Evolutionary conservation across 2,888 invertebrate species (phyloP).

Genomic region (Dryobotodes eremita): DNA sequence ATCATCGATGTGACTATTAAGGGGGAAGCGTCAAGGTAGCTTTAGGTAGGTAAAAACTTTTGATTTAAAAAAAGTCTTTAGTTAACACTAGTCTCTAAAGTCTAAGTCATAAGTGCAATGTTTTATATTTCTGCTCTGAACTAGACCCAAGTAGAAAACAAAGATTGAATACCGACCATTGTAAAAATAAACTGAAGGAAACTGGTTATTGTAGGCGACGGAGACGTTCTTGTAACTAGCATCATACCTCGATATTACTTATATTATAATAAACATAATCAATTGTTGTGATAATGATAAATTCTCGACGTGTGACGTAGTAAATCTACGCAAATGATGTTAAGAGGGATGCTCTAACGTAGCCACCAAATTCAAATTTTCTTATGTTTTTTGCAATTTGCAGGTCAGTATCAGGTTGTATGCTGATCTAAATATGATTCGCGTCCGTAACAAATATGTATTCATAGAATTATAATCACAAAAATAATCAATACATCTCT

Average conservation of each 20-base stretch:
- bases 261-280: conserved; percentile 13
- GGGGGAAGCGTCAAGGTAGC: too few relatives aligned
- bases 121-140: too few relatives aligned
- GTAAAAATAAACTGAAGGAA: conserved; percentile 28
- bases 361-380: too few relatives aligned
- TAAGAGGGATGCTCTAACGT: too few relatives aligned
- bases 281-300: neutral
- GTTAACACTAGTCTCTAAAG: neutral
- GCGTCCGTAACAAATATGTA: too few relatives aligned
- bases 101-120: neutral
- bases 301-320: conserved; percentile 4
- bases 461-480: too few relatives aligned
- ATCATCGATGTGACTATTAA: conserved; percentile 18
- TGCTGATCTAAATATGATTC: too few relatives aligned
- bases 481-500: too few relatives aligned
- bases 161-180: neutral
- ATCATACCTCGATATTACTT: conserved; percentile 2
- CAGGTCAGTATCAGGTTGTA: too few relatives aligned
- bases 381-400: too few relatives aligned
- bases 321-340: conserved; percentile 6
- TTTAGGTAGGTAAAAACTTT: neutral
- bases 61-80: neutral
- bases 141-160: neutral
- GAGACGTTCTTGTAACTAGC: conserved; percentile 2
- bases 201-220: conserved; percentile 41